A percentile compares a stretch with the other conserved stretches of the same genome.
Conservation (phyloP, 1,140 invertebrate genomes). For the Musca vetustissima region DNA sequence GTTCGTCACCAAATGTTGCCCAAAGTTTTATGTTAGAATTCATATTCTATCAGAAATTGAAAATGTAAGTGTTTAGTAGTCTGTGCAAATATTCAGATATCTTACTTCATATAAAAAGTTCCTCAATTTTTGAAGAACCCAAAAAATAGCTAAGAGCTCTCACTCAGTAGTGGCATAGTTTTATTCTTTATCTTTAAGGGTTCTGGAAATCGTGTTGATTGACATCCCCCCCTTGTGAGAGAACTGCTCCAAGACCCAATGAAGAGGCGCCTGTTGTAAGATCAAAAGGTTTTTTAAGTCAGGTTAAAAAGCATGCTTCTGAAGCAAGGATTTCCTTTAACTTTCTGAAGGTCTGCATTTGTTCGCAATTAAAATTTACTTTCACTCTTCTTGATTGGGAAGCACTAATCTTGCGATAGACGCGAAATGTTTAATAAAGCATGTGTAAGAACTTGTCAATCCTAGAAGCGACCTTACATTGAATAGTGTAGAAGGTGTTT, state of each 20-base stretch:
- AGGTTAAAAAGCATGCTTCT: constrained; percentile 35
- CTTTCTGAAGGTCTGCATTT: constrained; percentile 25
- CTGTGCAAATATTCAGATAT: too few relatives aligned
- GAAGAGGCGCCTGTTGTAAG: constrained; percentile 45
- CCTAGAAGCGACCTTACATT: constrained; percentile 10
- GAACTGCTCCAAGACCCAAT: constrained; percentile 41
- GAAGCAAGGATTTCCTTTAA: constrained; percentile 28
- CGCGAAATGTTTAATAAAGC: background rate
- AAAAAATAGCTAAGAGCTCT: constrained; percentile 26
- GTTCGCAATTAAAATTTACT: background rate
- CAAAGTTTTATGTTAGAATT: too few relatives aligned
- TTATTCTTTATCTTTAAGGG: constrained; percentile 9
- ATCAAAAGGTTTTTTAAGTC: constrained; percentile 45
- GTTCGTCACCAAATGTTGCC: too few relatives aligned
- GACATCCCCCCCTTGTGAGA: constrained; percentile 35
- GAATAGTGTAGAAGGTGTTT: background rate
- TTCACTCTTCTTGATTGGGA: background rate
- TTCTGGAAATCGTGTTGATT: constrained; percentile 21
- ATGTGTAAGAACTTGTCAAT: background rate
- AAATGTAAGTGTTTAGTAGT: too few relatives aligned
- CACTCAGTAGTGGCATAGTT: constrained; percentile 26
- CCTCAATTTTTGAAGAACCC: constrained; percentile 16
- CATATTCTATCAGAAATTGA: too few relatives aligned
- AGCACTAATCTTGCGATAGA: background rate
- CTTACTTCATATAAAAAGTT: too few relatives aligned